Base-by-base conservation (phyloP, 2,888 invertebrate species). In the Myopa tessellatipennis region DNA sequence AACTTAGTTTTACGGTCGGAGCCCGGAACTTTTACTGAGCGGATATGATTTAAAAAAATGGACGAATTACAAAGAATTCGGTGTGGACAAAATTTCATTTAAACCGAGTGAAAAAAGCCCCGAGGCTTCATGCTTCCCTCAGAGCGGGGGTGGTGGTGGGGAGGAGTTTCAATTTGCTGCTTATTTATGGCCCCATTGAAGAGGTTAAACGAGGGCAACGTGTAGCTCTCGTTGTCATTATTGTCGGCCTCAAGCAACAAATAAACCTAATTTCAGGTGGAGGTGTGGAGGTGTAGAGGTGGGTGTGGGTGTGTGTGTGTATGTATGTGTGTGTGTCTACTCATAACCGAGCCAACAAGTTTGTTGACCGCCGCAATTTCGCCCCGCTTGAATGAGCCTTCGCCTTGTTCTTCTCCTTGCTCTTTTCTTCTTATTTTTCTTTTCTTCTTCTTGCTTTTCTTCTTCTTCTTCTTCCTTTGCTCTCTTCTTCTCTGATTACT, bases 331-430 rank as follows among this genome's bases (percentile, higher is more conserved):
- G n/a, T 45, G 45, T 69, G 55, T 52, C 26, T 70, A 16, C 10
- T 36, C 1, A 36, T 50, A 8, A 18, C 70, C 7, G 10, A 14
- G 36, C 36, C 63, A 14, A 63, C 14, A 10, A 70, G 70, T 70
- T 70, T 70, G 36, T 70, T 70, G 70, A 70, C 70, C 70, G 55
- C 70, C 50, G 40, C n/a, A 18, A 18, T 45, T 45, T 68, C 6
- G 12, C 4, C 26, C 50, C 18, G 45, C 50, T n/a, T 45, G 45
- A 45, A 68, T 68, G 40, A 40, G 26, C n/a, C 38, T 36, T 65
- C 34, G 36, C 16, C 12, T 18, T 38, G 12, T 16, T 16, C 34
- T 38, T 4, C 65, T 65, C 34, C 38, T 12, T 26, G 26, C 2
- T 18, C n/a, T 40, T 16, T 45, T 38, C 14, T 34, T 70, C 12